Evolutionary conservation across 2,888 invertebrate species (phyloP).

Genomic region (Cordylochernes scorpioides): DNA sequence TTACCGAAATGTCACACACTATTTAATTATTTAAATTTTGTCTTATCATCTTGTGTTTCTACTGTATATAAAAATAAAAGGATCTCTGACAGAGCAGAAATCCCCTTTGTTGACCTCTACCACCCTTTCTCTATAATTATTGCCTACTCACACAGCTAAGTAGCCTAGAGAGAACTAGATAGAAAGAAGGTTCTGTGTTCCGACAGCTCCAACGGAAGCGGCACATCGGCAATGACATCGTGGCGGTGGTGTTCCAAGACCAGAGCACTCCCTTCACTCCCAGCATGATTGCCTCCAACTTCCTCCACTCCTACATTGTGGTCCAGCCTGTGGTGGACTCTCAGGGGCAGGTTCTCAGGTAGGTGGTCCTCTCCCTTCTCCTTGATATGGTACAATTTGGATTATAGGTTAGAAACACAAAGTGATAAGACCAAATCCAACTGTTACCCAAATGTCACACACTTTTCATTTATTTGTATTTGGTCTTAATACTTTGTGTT

Average conservation of each 20-base stretch:
- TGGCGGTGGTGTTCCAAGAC: constrained; percentile 90
- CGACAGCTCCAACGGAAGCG: constrained; percentile 56
- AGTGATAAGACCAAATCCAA: neutral
- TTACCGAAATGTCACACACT: too few relatives aligned
- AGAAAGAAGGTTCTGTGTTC: constrained; percentile 1
- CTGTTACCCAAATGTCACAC: too few relatives aligned
- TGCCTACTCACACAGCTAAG: too few relatives aligned
- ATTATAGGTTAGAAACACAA: neutral
- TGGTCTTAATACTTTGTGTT: too few relatives aligned
- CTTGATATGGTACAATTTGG: constrained; percentile 7
- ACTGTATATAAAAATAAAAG: too few relatives aligned
- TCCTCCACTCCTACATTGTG: constrained; percentile 86
- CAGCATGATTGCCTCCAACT: constrained; percentile 95
- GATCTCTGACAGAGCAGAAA: too few relatives aligned
- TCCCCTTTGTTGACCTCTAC: too few relatives aligned
- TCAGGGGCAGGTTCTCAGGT: constrained; percentile 42
- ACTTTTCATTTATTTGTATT: too few relatives aligned
- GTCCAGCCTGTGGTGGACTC: constrained; percentile 74
- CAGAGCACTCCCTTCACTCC: constrained; percentile 91
- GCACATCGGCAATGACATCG: constrained; percentile 88
- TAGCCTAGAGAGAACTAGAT: too few relatives aligned
- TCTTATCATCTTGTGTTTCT: too few relatives aligned
- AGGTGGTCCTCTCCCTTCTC: constrained; percentile 28
- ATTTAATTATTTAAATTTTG: too few relatives aligned
- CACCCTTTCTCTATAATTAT: too few relatives aligned